Evolutionary conservation across 2,888 invertebrate genomes (phyloP).

Genomic region (Leptopilina drosophilae): DNA sequence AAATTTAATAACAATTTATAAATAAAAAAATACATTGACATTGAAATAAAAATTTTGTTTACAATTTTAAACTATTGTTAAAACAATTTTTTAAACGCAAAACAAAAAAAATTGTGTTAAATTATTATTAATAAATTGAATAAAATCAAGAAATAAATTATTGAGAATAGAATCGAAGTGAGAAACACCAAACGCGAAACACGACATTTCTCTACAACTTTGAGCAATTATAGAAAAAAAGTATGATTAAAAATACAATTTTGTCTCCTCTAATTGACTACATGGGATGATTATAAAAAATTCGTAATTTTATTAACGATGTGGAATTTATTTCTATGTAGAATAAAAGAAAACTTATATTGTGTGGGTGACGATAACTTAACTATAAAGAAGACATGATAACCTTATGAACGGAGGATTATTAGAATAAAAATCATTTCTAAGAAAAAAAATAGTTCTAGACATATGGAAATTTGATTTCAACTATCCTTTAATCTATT

Average conservation of each 20-base stretch:
- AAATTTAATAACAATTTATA: too few relatives aligned
- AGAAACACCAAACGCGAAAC: too few relatives aligned
- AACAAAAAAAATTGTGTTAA: too few relatives aligned
- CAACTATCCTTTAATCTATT: neutral
- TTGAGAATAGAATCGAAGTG: too few relatives aligned
- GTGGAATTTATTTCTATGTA: slow-evolving; percentile 30
- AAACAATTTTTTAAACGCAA: too few relatives aligned
- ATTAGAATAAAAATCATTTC: slow-evolving; percentile 20
- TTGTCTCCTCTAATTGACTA: neutral
- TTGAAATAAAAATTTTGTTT: too few relatives aligned
- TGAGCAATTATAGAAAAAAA: too few relatives aligned
- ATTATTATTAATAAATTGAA: too few relatives aligned
- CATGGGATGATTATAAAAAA: neutral
- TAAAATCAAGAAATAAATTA: too few relatives aligned
- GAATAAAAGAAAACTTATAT: slow-evolving; percentile 29
- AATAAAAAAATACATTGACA: too few relatives aligned
- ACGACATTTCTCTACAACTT: too few relatives aligned
- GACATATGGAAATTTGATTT: neutral
- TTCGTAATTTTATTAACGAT: slow-evolving; percentile 14
- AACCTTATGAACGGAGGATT: slow-evolving; percentile 30
- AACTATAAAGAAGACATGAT: slow-evolving; percentile 21
- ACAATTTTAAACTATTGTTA: too few relatives aligned
- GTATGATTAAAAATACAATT: neutral
- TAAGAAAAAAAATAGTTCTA: neutral
- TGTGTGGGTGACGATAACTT: slow-evolving; percentile 18